phyloP scores from a whole-genome alignment of 1,140 invertebrate species.

The Conopomorpha cramerella region DNA sequence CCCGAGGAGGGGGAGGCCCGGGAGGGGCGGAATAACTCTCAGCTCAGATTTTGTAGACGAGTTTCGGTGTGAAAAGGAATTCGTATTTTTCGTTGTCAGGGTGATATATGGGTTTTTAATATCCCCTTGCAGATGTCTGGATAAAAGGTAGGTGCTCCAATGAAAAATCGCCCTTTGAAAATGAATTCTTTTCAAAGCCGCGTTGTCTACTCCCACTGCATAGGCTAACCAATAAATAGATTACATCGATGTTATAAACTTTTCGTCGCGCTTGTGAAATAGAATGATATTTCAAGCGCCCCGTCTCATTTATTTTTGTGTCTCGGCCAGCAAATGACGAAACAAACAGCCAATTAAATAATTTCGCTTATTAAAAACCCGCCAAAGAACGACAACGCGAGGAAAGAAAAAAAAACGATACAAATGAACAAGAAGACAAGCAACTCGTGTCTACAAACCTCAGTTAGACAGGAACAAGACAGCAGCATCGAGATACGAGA shows the following conservation, averaged over 20 bases:
- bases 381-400: constrained; percentile 6
- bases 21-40: constrained; percentile 37
- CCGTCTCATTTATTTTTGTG: too few species aligned
- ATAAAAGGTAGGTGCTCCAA: too few species aligned
- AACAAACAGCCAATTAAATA: too few species aligned
- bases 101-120: constrained; percentile 58
- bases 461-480: constrained; percentile 51
- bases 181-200: constrained; percentile 20
- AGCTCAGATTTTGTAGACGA: constrained; percentile 51
- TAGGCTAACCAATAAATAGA: too few species aligned
- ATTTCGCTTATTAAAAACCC: too few species aligned
- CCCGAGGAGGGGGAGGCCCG: constrained; percentile 12
- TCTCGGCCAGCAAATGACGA: too few species aligned
- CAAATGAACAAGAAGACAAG: constrained; percentile 17
- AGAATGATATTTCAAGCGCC: too few species aligned
- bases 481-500: constrained; percentile 50
- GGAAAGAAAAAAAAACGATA: constrained; percentile 38
- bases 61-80: constrained; percentile 53
- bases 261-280: too few species aligned
- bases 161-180: too few species aligned
- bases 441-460: constrained; percentile 18
- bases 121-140: constrained; percentile 41
- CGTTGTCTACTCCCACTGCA: too few species aligned
- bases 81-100: constrained; percentile 42
- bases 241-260: too few species aligned